phyloP scores from a whole-genome alignment of 2,888 invertebrate species.

The Diabrotica balteata region DNA sequence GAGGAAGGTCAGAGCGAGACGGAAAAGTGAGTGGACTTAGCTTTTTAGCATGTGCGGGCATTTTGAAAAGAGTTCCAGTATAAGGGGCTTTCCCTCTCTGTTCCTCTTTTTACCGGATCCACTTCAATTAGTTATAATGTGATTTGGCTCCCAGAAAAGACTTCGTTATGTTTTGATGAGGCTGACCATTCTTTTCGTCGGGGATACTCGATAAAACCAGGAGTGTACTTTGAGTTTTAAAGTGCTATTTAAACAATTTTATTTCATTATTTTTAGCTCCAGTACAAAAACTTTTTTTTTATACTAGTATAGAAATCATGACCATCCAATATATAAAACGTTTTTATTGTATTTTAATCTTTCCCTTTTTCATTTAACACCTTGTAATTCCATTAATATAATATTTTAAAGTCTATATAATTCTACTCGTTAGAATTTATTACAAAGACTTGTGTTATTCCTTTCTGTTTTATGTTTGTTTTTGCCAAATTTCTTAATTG shows the following conservation, averaged over 20 bases:
- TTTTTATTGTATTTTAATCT: no score
- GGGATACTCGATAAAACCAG: constrained; percentile 36
- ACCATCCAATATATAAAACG: no score
- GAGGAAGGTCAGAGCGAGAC: constrained; percentile 12
- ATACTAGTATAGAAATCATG: no score
- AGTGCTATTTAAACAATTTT: not conserved
- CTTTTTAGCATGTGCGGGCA: constrained; percentile 33
- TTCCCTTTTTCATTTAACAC: no score
- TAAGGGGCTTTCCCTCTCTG: constrained; percentile 22
- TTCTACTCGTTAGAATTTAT: no score
- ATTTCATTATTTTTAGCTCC: no score
- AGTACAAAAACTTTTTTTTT: no score
- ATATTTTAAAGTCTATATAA: no score
- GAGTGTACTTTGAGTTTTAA: constrained; percentile 17
- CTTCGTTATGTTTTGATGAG: constrained; percentile 60
- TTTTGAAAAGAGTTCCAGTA: constrained; percentile 31
- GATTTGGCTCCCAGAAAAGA: constrained; percentile 59
- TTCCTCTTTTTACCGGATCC: constrained; percentile 49
- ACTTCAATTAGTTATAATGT: constrained; percentile 61
- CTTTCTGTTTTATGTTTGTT: no score
- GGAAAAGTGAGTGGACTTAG: constrained; percentile 8
- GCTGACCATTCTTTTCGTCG: constrained; percentile 56
- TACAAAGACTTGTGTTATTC: no score
- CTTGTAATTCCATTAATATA: no score
- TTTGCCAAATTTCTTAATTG: no score